Percentiles rank a stretch among this genome's conserved stretches.
phyloP scores from a whole-genome alignment of 2,797 vertebrate species.

The Phyllotis vaccarum region DNA sequence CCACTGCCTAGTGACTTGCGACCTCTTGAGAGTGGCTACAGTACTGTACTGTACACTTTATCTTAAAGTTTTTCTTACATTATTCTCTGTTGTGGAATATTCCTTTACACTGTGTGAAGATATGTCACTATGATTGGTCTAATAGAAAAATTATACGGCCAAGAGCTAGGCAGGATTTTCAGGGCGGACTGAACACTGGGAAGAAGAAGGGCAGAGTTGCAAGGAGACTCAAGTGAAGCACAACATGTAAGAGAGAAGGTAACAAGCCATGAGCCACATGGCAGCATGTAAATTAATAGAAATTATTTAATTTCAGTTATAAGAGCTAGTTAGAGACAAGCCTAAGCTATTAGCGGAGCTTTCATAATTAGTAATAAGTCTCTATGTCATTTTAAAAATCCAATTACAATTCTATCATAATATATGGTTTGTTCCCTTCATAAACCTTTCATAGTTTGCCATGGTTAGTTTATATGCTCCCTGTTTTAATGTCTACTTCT shows the following conservation, averaged over 20 bases:
- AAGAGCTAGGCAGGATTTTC: not conserved
- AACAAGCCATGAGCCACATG: not conserved
- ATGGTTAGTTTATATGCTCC: not conserved
- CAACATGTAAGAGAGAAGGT: not conserved
- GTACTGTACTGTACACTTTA: not conserved
- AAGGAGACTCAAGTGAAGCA: not conserved
- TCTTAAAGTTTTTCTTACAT: not conserved
- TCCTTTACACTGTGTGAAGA: not conserved
- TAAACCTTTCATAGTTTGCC: not conserved
- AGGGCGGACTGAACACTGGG: not conserved
- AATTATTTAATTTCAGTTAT: not conserved
- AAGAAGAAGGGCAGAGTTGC: not conserved
- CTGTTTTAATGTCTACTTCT: conserved; percentile 3
- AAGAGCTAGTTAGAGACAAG: not conserved
- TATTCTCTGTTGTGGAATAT: not conserved
- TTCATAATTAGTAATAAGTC: not conserved
- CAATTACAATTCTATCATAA: not conserved
- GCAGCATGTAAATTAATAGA: not conserved
- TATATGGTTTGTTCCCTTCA: not conserved
- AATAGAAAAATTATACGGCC: not conserved
- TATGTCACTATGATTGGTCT: not conserved
- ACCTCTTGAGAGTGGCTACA: not conserved
- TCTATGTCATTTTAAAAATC: not conserved
- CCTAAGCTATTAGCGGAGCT: not conserved
- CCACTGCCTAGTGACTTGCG: not conserved